Evolutionary conservation across 2,113 vertebrate genomes (phyloP).

Genomic region (Telmatochromis sp.): DNA sequence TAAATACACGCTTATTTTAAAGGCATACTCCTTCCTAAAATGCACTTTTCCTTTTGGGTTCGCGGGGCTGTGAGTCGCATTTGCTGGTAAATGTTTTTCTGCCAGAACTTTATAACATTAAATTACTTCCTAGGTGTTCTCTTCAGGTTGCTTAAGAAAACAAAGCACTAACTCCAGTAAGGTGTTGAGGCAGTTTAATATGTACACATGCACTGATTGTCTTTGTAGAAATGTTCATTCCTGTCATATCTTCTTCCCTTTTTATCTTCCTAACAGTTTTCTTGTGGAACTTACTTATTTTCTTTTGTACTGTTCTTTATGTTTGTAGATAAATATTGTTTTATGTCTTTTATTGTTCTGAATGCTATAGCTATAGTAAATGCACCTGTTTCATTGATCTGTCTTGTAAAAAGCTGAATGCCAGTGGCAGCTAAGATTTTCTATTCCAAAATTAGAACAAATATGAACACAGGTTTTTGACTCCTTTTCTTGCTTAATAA

Average conservation of each 20-base stretch:
- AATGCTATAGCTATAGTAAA: neutral
- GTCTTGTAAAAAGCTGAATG: neutral
- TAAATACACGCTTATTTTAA: neutral
- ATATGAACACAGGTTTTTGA: neutral
- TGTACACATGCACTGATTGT: neutral
- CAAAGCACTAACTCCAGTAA: neutral
- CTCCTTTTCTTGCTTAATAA: neutral
- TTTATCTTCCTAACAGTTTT: neutral
- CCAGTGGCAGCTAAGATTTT: constrained; percentile 34
- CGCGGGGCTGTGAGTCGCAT: neutral
- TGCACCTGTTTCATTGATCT: neutral
- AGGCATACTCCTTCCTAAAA: neutral
- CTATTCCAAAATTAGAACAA: neutral
- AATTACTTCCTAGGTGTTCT: neutral
- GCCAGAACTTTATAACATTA: neutral
- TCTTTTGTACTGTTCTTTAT: neutral
- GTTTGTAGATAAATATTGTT: neutral
- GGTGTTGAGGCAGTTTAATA: neutral
- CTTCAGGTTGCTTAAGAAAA: neutral
- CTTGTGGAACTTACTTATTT: neutral
- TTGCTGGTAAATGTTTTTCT: neutral
- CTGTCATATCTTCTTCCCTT: neutral
- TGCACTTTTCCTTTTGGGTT: neutral
- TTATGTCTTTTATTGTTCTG: neutral
- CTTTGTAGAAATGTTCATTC: neutral